A percentile compares a stretch with the other conserved stretches of the same genome.
Evolutionary conservation across 2,113 vertebrate species (phyloP).

Genomic region (Glaucomys volans): DNA sequence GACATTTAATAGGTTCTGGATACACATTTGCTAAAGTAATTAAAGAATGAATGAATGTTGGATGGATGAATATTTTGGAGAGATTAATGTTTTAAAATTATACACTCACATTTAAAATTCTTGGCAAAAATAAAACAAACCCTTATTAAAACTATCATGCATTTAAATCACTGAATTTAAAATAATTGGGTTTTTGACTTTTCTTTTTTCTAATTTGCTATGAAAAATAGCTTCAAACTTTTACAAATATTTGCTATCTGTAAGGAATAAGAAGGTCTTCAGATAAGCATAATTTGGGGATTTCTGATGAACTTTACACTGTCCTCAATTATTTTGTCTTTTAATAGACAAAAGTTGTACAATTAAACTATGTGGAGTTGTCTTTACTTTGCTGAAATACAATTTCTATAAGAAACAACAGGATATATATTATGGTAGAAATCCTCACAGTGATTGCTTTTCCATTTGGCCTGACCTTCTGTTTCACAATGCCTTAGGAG

Average conservation of each 20-base stretch:
- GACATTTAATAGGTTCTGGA: background rate
- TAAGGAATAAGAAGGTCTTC: background rate
- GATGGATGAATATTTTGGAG: background rate
- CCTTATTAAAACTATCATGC: background rate
- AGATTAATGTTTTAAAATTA: background rate
- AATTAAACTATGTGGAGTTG: background rate
- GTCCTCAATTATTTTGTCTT: background rate
- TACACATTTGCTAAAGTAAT: background rate
- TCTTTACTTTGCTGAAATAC: background rate
- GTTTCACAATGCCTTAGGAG: background rate
- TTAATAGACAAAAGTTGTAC: background rate
- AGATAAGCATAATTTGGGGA: background rate
- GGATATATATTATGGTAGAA: background rate
- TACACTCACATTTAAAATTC: background rate
- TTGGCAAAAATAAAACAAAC: background rate
- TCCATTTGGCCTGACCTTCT: background rate
- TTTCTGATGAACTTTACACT: background rate
- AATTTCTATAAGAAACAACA: background rate
- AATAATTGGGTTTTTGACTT: background rate
- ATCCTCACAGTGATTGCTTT: background rate
- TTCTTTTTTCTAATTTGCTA: background rate
- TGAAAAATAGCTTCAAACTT: background rate
- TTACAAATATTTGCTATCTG: background rate
- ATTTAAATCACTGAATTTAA: constrained; percentile 36
- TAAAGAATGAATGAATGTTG: background rate